Conservation (phyloP, 2,888 invertebrate species). For the Spodoptera exigua region DNA sequence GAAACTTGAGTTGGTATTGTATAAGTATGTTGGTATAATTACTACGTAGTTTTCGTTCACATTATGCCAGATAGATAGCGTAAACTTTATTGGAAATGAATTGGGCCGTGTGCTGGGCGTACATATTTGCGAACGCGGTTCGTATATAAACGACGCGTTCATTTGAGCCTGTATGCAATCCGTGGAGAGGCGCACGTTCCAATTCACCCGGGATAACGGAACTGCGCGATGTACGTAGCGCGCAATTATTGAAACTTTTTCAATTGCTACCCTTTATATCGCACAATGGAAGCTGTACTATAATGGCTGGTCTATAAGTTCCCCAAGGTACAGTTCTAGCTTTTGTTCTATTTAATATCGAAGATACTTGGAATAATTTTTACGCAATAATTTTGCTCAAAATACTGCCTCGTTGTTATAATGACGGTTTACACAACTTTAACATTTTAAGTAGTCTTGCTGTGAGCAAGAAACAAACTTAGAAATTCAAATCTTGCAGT, state of each 20-base stretch:
- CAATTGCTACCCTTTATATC: slow-evolving; percentile 62
- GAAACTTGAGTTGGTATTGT: not conserved
- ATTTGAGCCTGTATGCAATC: slow-evolving; percentile 53
- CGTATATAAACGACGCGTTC: slow-evolving; percentile 44
- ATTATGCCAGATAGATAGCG: slow-evolving; percentile 10
- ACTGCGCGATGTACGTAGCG: slow-evolving; percentile 39
- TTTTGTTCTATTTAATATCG: slow-evolving; percentile 22
- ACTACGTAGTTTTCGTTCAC: no score
- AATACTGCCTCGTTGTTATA: slow-evolving; percentile 9
- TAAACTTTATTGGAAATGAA: slow-evolving; percentile 31
- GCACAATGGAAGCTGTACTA: slow-evolving; percentile 45
- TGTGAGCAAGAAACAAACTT: slow-evolving; percentile 19
- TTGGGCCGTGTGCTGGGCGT: slow-evolving; percentile 27
- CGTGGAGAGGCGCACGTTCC: slow-evolving; percentile 61
- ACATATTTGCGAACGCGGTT: slow-evolving; percentile 42
- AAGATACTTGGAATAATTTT: slow-evolving; percentile 1
- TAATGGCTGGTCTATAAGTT: slow-evolving; percentile 51
- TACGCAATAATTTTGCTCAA: slow-evolving; percentile 6
- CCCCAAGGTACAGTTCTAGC: slow-evolving; percentile 2
- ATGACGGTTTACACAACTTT: slow-evolving; percentile 18
- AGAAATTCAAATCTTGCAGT: slow-evolving; percentile 29
- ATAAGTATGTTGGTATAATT: no score
- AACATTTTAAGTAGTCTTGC: slow-evolving; percentile 20
- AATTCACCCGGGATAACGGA: slow-evolving; percentile 57
- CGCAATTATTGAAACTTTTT: slow-evolving; percentile 75